Base-by-base conservation (phyloP, 2,797 vertebrate species). In the Zalophus californianus region DNA sequence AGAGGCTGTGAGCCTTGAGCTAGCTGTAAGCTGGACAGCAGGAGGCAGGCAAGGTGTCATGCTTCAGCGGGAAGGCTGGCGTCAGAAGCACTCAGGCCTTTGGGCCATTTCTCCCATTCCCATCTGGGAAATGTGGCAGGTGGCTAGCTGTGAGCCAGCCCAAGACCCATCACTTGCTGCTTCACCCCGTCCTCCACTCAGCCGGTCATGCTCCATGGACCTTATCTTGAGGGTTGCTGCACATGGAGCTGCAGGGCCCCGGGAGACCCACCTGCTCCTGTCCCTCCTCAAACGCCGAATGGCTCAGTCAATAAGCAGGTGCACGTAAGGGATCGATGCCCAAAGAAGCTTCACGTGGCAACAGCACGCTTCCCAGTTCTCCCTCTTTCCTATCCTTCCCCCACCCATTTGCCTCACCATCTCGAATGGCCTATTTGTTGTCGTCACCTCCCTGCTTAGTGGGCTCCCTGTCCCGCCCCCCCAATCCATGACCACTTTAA, bases 351-450 rank as follows among this genome's bases (percentile, higher is more conserved):
- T 60, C 94, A 11, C 0, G 4, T 4, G 92, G 88, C 56, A 29
- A 14, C 13, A 38, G n/a, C 0, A 1, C 15, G 6, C n/a, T 27
- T n/a, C 78, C 58, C 5, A 1, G 0, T 20, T 27, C 3, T 58
- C 70, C 80, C 9, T 0, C 18, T 21, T 73, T 29, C 88, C 73
- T 29, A 1, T 0, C 82, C 72, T 29, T 12, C n/a, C 35, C 60
- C n/a, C 15, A 14, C 8, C 50, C 15, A 1, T 62, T 21, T 72
- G 54, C 38, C 20, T 41, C 50, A 52, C 23, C 0, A 0, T 58
- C 70, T 58, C 56, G 35, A 15, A 0, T 23, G 48, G 84, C 35
- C 50, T 35, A 4, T 41, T 82, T 16, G 21, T 35, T n/a, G 18
- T 32, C 23, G 44, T 54, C 11, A 4, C 23, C n/a, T 15, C 38